Evolutionary conservation across 2,888 invertebrate species (phyloP).

Genomic region (Sepioteuthis lessoniana): DNA sequence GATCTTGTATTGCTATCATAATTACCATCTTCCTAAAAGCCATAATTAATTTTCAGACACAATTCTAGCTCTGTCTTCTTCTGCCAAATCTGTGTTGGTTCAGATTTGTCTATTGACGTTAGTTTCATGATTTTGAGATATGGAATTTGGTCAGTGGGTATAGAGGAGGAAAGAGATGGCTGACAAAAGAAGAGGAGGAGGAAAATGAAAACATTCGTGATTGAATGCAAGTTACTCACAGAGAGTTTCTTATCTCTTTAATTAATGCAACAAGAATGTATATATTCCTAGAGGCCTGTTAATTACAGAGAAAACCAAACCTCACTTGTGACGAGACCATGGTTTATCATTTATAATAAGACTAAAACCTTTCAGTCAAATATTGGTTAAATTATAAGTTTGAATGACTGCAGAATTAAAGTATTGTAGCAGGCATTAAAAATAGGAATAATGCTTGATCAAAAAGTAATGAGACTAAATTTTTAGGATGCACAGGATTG

Average conservation of each 20-base stretch:
- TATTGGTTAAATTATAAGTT: no score
- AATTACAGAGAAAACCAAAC: neutral
- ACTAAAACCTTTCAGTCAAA: no score
- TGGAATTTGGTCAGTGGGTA: slow-evolving; percentile 16
- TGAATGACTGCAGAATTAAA: no score
- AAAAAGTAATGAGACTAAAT: no score
- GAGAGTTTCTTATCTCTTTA: neutral
- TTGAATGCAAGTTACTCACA: neutral
- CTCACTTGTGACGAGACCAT: neutral
- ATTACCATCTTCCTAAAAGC: slow-evolving; percentile 8
- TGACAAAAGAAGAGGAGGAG: neutral
- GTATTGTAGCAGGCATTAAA: no score
- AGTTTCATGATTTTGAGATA: neutral
- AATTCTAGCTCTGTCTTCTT: neutral
- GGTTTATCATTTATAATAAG: neutral
- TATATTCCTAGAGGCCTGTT: neutral
- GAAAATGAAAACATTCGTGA: neutral
- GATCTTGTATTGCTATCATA: neutral
- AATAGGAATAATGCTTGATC: no score
- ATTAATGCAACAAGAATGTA: neutral
- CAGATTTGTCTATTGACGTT: neutral
- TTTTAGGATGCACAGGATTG: no score
- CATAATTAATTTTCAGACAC: neutral
- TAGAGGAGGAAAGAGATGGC: neutral
- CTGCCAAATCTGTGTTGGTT: neutral